Base-by-base conservation (phyloP, 1,140 invertebrate species). In the Drosophila sp. region DNA sequence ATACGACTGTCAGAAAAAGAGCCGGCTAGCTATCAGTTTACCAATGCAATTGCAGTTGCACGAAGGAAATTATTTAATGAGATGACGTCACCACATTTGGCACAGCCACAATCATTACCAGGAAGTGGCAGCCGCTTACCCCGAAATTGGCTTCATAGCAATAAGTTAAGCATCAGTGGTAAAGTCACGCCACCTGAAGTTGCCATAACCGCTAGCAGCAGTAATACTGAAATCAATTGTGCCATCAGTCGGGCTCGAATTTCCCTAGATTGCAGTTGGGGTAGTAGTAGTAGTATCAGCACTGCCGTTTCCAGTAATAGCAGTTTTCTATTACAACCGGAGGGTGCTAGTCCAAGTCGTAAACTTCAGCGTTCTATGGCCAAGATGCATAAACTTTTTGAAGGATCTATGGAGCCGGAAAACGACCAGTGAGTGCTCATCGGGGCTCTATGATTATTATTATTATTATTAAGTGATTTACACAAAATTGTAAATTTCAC, bases 341-440 rank as follows among this genome's bases (percentile, higher is more conserved):
- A 10, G 7, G 58, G 4, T n/a, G 55, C 7, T 32, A 40, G 3
- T 54, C 62, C 57, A 3, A 66, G 62, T 7, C 57, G 38, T 4
- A 74, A 78, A n/a, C 44, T 87, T 6, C 76, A 80, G 32, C 76
- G 69, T 2, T 87, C 84, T 8, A 75, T 87, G 73, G 79, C 79
- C 54, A 85, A 78, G 61, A 91, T 91, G 89, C 69, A 91, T 50
- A 33, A 80, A 55, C 81, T 91, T 0, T 91, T 91, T 25, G 81
- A 47, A 7, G 74, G 61, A 3, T 44, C 68, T 5, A 17, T 27
- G 25, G 40, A 50, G 3, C 8, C 27, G 3, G 4, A 2, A 62
- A 7, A 6, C 69, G 83, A 7, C 84, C 83, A 5, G 27, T 71
- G 17, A 87, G 83, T 60, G 83, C 84, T 25, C 83, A 17, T 17